These are phyloP conservation scores for Centropus unirufus DNA, from an alignment of 2,113 vertebrate species.

Conservation along the genomic window DNA sequence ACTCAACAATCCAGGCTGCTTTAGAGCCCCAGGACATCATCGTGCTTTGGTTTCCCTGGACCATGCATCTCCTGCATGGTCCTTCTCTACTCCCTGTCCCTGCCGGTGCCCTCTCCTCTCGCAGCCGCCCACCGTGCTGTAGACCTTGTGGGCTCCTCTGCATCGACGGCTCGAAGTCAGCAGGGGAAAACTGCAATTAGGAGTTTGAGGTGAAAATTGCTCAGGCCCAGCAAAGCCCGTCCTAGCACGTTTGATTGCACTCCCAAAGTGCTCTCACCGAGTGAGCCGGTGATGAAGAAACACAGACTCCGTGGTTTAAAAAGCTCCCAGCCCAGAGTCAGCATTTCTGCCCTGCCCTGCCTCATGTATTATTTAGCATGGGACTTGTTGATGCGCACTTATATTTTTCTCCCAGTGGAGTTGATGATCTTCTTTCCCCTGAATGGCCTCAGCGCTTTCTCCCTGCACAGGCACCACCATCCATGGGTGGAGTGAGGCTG, in stretches of 20 bases:
- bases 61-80: fast-evolving
- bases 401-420: not conserved
- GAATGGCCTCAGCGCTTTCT: not conserved
- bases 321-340: conserved; percentile 54
- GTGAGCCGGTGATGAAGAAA: not conserved
- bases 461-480: fast-evolving
- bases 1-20: not conserved
- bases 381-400: conserved; percentile 61
- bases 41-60: not conserved
- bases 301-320: not conserved
- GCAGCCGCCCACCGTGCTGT: not conserved
- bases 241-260: not conserved
- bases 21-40: fast-evolving
- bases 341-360: conserved; percentile 56
- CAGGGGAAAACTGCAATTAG: not conserved
- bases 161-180: not conserved
- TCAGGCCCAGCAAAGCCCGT: not conserved
- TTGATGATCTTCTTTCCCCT: not conserved
- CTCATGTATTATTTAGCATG: conserved; percentile 52
- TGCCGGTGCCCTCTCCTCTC: not conserved
- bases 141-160: fast-evolving
- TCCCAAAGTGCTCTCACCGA: not conserved
- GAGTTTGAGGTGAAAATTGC: not conserved
- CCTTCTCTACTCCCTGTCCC: not conserved
- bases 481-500: not conserved